Evolutionary conservation across 2,797 vertebrate species (phyloP), one percentile per base, ranked within the genome.

Genomic region (Syngnathus acus): DNA sequence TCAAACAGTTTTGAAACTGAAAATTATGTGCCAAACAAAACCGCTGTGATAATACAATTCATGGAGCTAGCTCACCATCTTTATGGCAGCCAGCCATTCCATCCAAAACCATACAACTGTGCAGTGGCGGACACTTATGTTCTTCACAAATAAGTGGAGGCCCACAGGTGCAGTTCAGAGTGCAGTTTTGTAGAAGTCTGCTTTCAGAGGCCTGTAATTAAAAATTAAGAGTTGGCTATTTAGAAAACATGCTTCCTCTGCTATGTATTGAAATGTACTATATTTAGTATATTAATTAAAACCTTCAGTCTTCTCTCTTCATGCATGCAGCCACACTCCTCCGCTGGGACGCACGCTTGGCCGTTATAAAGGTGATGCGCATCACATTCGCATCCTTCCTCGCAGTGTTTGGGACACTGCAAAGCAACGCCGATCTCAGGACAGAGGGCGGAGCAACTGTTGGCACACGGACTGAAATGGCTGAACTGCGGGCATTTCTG

Each of bases 361-460:
- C 68, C 77, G 62, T 83, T 58, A 63, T 74, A 74, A 66, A 76
- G 26, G 26, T 65, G 19, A 42, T 66, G 61, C n/a, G 21, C 4
- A 38, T 78, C 40, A 45, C 81, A 87, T 21, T 71, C 62, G 43
- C 81, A 84, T n/a, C 84, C 80, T 42, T 88, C 70, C 8, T 71
- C 65, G 23, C 86, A 78, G 63, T 62, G 63, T 26, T 1, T 55
- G 63, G 65, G 37, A 37, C 51, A 66, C 8, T 65, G 50, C 3
- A 71, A 38, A 6, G 7, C 26, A 47, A 37, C 10, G 10, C 23
- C 57, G 0, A 71, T 54, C 11, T 21, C 57, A 9, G 75, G 73
- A 43, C 81, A 86, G 32, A 72, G n/a, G 2, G 23, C 57, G 19
- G 62, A 45, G 62, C 55, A 65, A 14, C 42, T 11, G 10, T 62